phyloP scores from a whole-genome alignment of 2,888 invertebrate genomes.

The Crematogaster levior region DNA sequence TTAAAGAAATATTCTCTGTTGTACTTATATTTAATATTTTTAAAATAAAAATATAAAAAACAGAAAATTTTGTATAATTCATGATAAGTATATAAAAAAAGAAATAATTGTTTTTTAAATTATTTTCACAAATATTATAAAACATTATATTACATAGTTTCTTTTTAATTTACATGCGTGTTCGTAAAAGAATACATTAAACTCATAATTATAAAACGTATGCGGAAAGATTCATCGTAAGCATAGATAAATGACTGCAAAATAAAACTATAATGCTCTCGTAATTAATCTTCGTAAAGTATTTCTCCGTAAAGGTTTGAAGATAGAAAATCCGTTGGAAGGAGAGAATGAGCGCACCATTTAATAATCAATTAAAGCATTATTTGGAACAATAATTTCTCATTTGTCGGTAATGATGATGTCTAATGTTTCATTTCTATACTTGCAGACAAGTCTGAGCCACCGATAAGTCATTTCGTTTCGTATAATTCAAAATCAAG shows the following conservation, averaged over 20 bases:
- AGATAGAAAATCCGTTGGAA: background rate
- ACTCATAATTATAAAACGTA: background rate
- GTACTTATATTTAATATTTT: too few relatives aligned
- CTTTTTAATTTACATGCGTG: too few relatives aligned
- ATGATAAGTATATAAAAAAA: too few relatives aligned
- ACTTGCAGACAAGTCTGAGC: background rate
- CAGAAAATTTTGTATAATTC: too few relatives aligned
- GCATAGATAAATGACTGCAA: background rate
- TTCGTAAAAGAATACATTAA: background rate
- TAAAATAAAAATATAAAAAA: too few relatives aligned
- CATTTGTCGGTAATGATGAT: background rate
- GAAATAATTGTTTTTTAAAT: too few relatives aligned
- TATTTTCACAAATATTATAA: background rate
- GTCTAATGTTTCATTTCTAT: background rate
- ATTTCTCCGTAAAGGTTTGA: background rate
- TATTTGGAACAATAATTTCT: constrained; percentile 25
- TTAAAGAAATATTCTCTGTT: too few relatives aligned
- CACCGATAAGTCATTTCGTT: constrained; percentile 21
- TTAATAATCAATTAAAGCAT: constrained; percentile 30
- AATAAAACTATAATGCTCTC: constrained; percentile 1
- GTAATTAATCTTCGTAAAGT: constrained; percentile 31
- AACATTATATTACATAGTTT: too few relatives aligned
- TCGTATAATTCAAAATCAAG: constrained; percentile 27
- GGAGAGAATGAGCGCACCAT: background rate
- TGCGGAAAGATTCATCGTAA: background rate